A percentile compares a stretch with the other conserved stretches of the same genome.
phyloP scores from a whole-genome alignment of 2,113 vertebrate species.

The Podarcis raffonei region DNA sequence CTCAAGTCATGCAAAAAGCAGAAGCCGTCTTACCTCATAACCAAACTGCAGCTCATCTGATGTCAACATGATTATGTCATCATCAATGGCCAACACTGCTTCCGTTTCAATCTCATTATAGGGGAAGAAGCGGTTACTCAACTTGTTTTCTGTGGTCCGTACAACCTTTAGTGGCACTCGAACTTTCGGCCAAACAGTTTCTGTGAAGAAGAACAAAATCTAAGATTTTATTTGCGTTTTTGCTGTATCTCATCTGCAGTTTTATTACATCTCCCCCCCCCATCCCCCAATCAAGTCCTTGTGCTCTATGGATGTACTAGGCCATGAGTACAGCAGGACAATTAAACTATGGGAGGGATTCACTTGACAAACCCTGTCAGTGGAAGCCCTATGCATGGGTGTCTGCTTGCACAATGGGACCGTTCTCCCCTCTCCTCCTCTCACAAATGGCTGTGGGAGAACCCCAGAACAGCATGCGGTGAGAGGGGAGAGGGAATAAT shows the following conservation, averaged over 20 bases:
- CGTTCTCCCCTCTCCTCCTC: too few relatives aligned
- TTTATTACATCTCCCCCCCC: not conserved
- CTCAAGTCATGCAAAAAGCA: not conserved
- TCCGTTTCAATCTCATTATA: slow-evolving; percentile 97
- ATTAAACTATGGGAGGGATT: too few relatives aligned
- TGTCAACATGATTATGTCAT: slow-evolving; percentile 98
- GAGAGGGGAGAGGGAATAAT: too few relatives aligned
- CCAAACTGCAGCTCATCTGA: slow-evolving; percentile 98
- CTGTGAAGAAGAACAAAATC: slow-evolving; percentile 65
- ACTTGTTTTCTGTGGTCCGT: slow-evolving; percentile 93
- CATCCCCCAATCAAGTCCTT: not conserved
- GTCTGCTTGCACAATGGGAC: too few relatives aligned
- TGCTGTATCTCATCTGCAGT: not conserved
- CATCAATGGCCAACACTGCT: slow-evolving; percentile 94
- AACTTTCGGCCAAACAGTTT: slow-evolving; percentile 96
- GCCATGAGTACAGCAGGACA: accelerated
- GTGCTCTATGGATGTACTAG: not conserved
- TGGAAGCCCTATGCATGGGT: too few relatives aligned
- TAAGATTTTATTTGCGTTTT: slow-evolving; percentile 8
- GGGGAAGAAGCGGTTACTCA: slow-evolving; percentile 98
- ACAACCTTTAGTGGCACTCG: slow-evolving; percentile 94
- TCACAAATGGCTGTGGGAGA: too few relatives aligned
- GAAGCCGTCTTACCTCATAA: slow-evolving; percentile 84
- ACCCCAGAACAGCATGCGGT: too few relatives aligned
- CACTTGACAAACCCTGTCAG: too few relatives aligned